Percentiles rank a stretch among this genome's conserved stretches.
Evolutionary conservation across 2,113 vertebrate species (phyloP).

Genomic region (Laticauda colubrina): DNA sequence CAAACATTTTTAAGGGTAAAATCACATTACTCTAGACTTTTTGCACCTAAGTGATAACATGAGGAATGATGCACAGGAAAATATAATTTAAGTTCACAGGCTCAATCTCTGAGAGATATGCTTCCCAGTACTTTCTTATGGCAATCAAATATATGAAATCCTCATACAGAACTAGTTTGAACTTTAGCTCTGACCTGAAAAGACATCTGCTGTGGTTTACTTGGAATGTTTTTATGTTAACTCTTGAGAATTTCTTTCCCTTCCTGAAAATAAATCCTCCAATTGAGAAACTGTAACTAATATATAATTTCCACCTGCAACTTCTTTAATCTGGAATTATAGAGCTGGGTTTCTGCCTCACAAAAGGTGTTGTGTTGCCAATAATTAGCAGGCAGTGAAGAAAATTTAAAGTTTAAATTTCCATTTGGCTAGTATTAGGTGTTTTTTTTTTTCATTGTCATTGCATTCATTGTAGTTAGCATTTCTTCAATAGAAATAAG

Average conservation of each 20-base stretch:
- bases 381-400: constrained; percentile 52
- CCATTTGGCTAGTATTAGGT: constrained; percentile 43
- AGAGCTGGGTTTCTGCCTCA: background rate
- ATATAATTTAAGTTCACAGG: background rate
- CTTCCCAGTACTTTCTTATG: background rate
- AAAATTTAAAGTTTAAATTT: constrained; percentile 49
- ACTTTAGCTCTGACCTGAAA: constrained; percentile 18
- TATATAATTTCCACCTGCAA: constrained; percentile 26
- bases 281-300: constrained; percentile 48
- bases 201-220: constrained; percentile 21
- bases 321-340: constrained; percentile 50
- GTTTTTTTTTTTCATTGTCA: constrained; percentile 23
- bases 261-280: constrained; percentile 47
- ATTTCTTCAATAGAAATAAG: background rate
- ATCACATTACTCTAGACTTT: background rate
- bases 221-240: constrained; percentile 42
- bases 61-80: constrained; percentile 1
- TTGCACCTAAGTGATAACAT: constrained; percentile 6
- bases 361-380: constrained; percentile 19
- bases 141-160: background rate
- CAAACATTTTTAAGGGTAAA: background rate
- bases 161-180: background rate
- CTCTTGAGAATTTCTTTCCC: constrained; percentile 38
- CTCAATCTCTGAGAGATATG: background rate
- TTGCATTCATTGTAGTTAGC: background rate